phyloP scores from a whole-genome alignment of 2,888 invertebrate species.

The Agrypnus murinus region DNA sequence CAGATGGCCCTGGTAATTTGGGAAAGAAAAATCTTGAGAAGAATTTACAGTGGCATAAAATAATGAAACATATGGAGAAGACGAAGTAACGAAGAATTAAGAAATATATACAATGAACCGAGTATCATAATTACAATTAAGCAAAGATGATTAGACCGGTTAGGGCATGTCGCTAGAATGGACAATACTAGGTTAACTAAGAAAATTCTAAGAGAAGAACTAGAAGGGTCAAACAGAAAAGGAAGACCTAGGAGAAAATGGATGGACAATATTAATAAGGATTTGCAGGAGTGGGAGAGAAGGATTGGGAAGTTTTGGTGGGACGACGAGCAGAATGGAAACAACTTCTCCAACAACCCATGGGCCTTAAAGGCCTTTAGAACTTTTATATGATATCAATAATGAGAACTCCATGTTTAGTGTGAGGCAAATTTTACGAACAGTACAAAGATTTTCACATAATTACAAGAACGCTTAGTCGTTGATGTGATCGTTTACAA shows the following conservation, averaged over 20 bases:
- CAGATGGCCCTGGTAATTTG: background rate
- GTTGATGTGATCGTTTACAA: too few relatives aligned
- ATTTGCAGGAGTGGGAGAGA: too few relatives aligned
- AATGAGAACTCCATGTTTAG: too few relatives aligned
- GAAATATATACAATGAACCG: conserved; percentile 1
- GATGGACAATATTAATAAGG: background rate
- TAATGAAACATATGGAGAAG: background rate
- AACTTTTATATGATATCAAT: too few relatives aligned
- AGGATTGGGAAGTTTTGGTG: too few relatives aligned
- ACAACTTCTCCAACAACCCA: too few relatives aligned
- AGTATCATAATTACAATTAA: background rate
- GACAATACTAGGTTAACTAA: background rate
- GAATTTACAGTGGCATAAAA: background rate
- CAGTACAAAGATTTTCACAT: too few relatives aligned
- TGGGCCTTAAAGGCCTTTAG: too few relatives aligned
- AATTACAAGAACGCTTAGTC: too few relatives aligned
- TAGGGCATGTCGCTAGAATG: background rate
- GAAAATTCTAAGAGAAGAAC: background rate
- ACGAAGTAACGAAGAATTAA: background rate
- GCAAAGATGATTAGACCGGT: background rate
- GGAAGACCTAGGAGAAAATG: background rate
- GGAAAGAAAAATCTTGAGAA: too few relatives aligned
- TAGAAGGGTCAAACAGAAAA: background rate
- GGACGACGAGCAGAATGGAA: too few relatives aligned
- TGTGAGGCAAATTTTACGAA: too few relatives aligned